These are phyloP conservation scores for Balanococcus diminutus DNA, from an alignment of 2,888 invertebrate genomes.

Conservation along the genomic window DNA sequence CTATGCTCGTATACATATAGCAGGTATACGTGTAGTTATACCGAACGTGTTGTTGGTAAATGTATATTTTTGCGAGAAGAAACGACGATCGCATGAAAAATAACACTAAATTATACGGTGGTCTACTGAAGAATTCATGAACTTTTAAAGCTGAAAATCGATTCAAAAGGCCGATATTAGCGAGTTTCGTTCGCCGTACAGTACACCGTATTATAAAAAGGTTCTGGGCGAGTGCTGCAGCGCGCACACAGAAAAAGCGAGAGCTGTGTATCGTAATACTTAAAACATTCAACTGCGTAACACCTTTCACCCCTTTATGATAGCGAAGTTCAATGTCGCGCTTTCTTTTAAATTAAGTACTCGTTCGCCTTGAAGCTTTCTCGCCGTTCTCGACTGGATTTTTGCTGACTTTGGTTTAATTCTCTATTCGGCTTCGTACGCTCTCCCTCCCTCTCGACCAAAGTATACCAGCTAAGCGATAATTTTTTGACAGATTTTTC, in stretches of 20 bases:
- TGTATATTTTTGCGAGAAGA: no score
- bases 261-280: background rate
- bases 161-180: constrained; percentile 34
- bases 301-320: constrained; percentile 35
- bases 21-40: background rate
- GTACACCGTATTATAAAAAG: constrained; percentile 17
- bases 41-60: background rate
- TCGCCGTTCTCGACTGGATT: background rate
- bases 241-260: background rate
- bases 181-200: background rate
- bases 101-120: constrained; percentile 37
- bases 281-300: constrained; percentile 42
- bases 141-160: constrained; percentile 42
- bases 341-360: constrained; percentile 41
- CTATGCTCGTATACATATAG: no score
- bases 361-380: constrained; percentile 23
- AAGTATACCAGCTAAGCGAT: no score
- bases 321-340: constrained; percentile 23
- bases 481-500: no score
- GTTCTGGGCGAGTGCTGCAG: background rate
- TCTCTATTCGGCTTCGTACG: background rate
- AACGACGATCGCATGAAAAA: constrained; percentile 36
- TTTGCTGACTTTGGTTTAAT: background rate
- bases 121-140: constrained; percentile 42
- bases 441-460: no score